Conservation (phyloP, 2,113 vertebrate genomes). For the Paedocypris sp. region DNA sequence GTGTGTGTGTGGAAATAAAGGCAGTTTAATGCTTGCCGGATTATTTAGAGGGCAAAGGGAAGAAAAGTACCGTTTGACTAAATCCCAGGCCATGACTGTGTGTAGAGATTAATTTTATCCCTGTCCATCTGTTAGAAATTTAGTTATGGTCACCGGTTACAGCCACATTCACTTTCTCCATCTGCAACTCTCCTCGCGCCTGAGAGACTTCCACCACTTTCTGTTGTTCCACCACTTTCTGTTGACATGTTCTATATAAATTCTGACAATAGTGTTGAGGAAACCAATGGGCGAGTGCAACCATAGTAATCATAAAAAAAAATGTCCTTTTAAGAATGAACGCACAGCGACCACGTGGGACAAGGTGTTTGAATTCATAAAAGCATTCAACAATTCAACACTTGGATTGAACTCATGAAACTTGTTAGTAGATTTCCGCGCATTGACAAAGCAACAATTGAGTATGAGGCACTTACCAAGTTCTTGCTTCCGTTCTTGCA, state of each 20-base stretch:
- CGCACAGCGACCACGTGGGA: too few relatives aligned
- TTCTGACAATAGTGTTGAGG: too few relatives aligned
- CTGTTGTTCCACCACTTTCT: too few relatives aligned
- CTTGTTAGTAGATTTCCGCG: too few relatives aligned
- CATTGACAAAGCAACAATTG: conserved; percentile 16
- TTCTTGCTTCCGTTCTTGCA: conserved; percentile 73
- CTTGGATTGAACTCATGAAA: too few relatives aligned
- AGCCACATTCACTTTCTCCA: neutral
- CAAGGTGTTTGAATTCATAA: too few relatives aligned
- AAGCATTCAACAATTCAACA: too few relatives aligned
- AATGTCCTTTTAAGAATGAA: too few relatives aligned
- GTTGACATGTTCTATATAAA: too few relatives aligned
- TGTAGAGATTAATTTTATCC: conserved; percentile 35
- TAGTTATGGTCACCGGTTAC: neutral
- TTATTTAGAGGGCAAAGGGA: conserved; percentile 17
- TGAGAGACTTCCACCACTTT: too few relatives aligned
- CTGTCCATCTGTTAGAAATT: conserved; percentile 34
- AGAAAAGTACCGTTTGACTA: conserved; percentile 24
- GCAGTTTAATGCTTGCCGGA: conserved; percentile 3
- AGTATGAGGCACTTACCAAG: conserved; percentile 66
- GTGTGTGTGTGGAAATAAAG: neutral
- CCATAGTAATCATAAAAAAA: too few relatives aligned
- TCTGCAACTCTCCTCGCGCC: neutral
- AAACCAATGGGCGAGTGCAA: too few relatives aligned
- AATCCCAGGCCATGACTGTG: conserved; percentile 31